Evolutionary conservation across 2,113 vertebrate genomes (phyloP).

Genomic region (Blennius ocellaris): DNA sequence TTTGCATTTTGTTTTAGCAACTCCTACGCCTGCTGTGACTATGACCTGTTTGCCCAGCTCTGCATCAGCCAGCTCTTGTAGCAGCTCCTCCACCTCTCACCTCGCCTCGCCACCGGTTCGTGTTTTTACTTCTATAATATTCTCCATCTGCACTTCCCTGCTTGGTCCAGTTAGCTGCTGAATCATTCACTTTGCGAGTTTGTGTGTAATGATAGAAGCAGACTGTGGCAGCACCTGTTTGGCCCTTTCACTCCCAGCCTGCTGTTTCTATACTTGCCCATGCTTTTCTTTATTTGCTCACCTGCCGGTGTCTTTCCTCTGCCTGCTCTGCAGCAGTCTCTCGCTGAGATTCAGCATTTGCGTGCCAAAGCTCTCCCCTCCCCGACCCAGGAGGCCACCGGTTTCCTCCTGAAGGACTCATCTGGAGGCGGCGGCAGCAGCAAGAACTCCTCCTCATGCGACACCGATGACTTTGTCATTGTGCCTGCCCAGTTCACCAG

Average conservation of each 20-base stretch:
- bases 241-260: slow-evolving; percentile 2
- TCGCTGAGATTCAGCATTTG: slow-evolving; percentile 91
- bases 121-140: slow-evolving; percentile 26
- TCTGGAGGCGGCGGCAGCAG: slow-evolving; percentile 89
- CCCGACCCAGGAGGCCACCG: slow-evolving; percentile 87
- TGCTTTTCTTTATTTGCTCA: neutral
- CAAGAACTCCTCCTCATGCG: slow-evolving; percentile 95
- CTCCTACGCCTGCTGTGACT: slow-evolving; percentile 89
- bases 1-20: slow-evolving; percentile 78
- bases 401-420: slow-evolving; percentile 91
- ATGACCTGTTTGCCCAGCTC: slow-evolving; percentile 95
- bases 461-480: slow-evolving; percentile 98
- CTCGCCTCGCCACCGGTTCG: slow-evolving; percentile 95
- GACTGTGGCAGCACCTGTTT: neutral
- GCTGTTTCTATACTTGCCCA: neutral
- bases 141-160: neutral
- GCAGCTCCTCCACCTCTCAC: slow-evolving; percentile 97
- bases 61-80: slow-evolving; percentile 95
- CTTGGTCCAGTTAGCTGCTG: neutral
- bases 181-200: neutral
- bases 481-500: slow-evolving; percentile 94
- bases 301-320: slow-evolving; percentile 20
- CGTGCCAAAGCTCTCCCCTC: slow-evolving; percentile 89
- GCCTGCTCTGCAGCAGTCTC: slow-evolving; percentile 84
- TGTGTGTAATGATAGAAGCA: neutral